Conservation (phyloP, 2,797 vertebrate genomes). For the Eutrigla gurnardus region DNA sequence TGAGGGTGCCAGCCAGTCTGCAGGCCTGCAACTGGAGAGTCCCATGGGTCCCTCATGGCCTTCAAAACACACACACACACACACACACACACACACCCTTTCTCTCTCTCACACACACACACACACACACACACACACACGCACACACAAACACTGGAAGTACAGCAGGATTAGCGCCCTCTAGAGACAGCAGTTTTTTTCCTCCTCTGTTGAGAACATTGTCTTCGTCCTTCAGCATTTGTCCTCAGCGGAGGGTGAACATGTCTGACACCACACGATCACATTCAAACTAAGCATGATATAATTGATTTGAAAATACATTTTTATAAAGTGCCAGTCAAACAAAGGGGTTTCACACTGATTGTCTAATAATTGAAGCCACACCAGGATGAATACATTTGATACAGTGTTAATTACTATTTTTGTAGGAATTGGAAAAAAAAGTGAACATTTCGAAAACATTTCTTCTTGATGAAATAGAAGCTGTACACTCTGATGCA, state of each 20-base stretch:
- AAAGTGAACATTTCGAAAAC: not conserved
- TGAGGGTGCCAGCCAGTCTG: slow-evolving; percentile 93
- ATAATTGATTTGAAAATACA: not conserved
- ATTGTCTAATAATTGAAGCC: too few species aligned
- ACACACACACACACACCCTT: slow-evolving; percentile 24
- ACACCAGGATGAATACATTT: too few species aligned
- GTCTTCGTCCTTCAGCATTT: slow-evolving; percentile 34
- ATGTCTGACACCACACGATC: too few species aligned
- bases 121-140: slow-evolving; percentile 40
- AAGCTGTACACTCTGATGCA: not conserved
- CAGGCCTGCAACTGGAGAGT: slow-evolving; percentile 88
- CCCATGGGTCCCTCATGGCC: slow-evolving; percentile 76
- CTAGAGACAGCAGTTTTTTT: slow-evolving; percentile 63
- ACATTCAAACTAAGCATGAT: not conserved
- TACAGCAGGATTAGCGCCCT: slow-evolving; percentile 71
- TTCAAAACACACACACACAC: slow-evolving; percentile 58
- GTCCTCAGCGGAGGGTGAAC: slow-evolving; percentile 2
- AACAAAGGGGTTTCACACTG: too few species aligned
- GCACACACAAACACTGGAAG: not conserved
- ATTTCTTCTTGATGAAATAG: not conserved
- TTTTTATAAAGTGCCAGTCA: too few species aligned
- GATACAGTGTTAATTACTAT: too few species aligned
- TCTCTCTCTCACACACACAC: slow-evolving; percentile 18
- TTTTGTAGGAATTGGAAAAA: not conserved
- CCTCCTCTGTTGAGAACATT: slow-evolving; percentile 7